Base-by-base conservation (phyloP, 2,797 vertebrate genomes). In the Alcedo atthis region DNA sequence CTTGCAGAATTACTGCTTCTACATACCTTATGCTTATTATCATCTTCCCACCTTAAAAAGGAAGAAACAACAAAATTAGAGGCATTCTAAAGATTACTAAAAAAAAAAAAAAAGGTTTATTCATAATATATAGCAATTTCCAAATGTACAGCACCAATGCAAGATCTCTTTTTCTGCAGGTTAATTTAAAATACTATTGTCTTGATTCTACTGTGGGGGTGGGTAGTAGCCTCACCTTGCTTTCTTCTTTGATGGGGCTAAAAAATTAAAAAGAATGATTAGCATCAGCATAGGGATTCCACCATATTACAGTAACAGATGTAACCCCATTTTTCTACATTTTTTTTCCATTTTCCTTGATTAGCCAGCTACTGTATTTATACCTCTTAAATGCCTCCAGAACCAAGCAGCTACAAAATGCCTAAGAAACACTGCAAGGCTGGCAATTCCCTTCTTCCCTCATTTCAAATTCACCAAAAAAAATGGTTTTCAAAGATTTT, bases 21-120 rank as follows among this genome's bases (percentile, higher is more conserved):
- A 91, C 94, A 24, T 96, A 97, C 96, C 96, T 94, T 91, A 66
- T 24, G 69, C 46, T 93, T 90, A 63, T n/a, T 73, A 89, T 77
- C 53, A 67, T 66, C 71, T 85, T 91, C 81, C 94, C 90, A 94
- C 85, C 96, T 97, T 84, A 85, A 87, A 91, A 87, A 85, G 33
- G 76, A 91, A 91, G 30, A 92, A 87, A 80, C 46, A 4, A 35
- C 70, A 94, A 24, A 40, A 77, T 58, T 71, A 87, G 11, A 79
- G 33, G 6, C 37, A 84, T 53, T 74, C 62, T 70, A 64, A 71
- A 88, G 18, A 58, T 16, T 33, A 55, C 26, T 48, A 84, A 80
- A 32, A 66, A 8, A 5, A 35, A 32, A 66, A 7, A 5, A 35
- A 33, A 33, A 33, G 2, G 13, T 45, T 80, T 74, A 77, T 26